Percentiles rank a stretch among this genome's conserved stretches.
Evolutionary conservation across 2,113 vertebrate genomes (phyloP).

Genomic region (Origma solitaria): DNA sequence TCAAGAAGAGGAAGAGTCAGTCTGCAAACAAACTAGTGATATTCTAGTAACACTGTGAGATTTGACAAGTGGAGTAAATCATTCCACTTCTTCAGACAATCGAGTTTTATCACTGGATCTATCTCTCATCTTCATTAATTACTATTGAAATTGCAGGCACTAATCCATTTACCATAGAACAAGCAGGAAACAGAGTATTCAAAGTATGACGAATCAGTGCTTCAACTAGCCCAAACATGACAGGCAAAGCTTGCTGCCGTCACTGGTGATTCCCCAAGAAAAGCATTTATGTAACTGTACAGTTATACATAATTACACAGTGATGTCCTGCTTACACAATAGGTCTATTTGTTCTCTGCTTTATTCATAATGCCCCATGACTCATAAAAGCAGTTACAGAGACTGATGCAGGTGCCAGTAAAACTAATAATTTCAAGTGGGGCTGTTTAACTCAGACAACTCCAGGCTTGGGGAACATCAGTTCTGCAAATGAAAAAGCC

Average conservation of each 20-base stretch:
- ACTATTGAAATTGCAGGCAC: neutral
- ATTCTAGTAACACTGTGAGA: neutral
- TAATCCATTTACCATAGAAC: neutral
- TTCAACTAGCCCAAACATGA: constrained; percentile 23
- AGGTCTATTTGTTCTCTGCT: neutral
- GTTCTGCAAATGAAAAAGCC: neutral
- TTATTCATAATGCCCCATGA: neutral
- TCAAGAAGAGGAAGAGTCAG: neutral
- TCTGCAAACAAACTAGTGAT: neutral
- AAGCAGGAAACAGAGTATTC: constrained; percentile 41
- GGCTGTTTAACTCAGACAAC: neutral
- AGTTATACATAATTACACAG: constrained; percentile 5
- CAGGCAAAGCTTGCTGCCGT: constrained; percentile 8
- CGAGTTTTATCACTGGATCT: neutral
- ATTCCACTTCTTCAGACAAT: neutral
- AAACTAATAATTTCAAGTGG: neutral
- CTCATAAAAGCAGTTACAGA: neutral
- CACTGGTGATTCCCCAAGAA: constrained; percentile 44
- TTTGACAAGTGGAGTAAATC: neutral
- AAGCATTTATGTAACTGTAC: constrained; percentile 39
- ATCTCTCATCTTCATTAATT: constrained; percentile 31
- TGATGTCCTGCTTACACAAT: neutral
- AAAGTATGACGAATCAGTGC: constrained; percentile 41
- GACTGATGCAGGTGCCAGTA: neutral
- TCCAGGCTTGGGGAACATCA: neutral